Conservation (phyloP, 2,797 vertebrate species). For the Helicolenus hilgendorfi region DNA sequence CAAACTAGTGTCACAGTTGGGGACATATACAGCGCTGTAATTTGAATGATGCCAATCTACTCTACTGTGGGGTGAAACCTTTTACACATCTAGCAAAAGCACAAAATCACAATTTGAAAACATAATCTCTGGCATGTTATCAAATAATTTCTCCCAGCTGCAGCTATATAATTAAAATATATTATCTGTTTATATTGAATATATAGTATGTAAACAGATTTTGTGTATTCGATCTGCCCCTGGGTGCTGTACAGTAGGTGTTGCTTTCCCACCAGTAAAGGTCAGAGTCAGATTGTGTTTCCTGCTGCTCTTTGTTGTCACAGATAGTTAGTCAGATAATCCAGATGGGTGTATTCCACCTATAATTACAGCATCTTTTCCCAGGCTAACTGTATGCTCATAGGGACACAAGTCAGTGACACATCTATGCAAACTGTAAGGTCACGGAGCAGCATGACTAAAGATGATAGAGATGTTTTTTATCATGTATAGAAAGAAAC, state of each 20-base stretch:
- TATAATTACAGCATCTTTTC: conserved; percentile 64
- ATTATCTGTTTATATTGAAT: not conserved
- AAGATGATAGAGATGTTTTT: not conserved
- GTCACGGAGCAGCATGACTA: not conserved
- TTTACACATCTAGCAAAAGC: not conserved
- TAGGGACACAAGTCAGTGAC: not conserved
- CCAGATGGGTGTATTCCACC: conserved; percentile 56
- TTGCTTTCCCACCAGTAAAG: conserved; percentile 65
- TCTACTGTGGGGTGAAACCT: not conserved
- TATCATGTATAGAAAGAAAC: not conserved
- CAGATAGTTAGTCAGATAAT: conserved; percentile 59
- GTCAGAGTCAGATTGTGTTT: conserved; percentile 77
- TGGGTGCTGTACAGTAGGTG: conserved; percentile 36
- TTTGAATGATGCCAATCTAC: not conserved
- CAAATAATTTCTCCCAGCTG: not conserved
- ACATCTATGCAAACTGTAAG: not conserved
- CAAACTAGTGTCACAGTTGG: conserved; percentile 11
- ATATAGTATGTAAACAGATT: not conserved
- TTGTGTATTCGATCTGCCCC: not conserved
- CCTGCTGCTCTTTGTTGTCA: conserved; percentile 66
- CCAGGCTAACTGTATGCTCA: conserved; percentile 45
- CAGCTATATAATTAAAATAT: not conserved
- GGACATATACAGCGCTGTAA: not conserved
- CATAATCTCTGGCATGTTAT: not conserved
- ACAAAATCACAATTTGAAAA: not conserved